A percentile compares a stretch with the other conserved stretches of the same genome.
Evolutionary conservation across 2,797 vertebrate species (phyloP).

Genomic region (Psittacula echo): DNA sequence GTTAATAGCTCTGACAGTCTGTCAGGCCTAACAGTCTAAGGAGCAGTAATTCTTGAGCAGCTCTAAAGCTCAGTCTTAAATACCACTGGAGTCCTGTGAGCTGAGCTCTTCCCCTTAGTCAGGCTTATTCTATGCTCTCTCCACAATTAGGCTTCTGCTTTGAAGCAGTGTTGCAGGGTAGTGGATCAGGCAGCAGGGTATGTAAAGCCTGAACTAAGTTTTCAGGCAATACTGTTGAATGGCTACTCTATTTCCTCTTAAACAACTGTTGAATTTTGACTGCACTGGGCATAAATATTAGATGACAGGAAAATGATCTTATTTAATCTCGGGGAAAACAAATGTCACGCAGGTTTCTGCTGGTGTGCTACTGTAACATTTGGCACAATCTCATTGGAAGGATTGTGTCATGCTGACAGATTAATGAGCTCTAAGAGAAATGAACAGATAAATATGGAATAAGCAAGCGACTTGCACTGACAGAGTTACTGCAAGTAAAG

Average conservation of each 20-base stretch:
- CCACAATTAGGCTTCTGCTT: not conserved
- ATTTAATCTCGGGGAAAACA: slow-evolving; percentile 54
- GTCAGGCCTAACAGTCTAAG: slow-evolving; percentile 78
- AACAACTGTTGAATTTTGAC: slow-evolving; percentile 21
- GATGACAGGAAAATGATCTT: slow-evolving; percentile 54
- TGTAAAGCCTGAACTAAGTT: slow-evolving; percentile 42
- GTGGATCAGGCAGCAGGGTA: slow-evolving; percentile 35
- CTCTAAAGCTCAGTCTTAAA: slow-evolving; percentile 70
- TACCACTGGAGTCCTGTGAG: slow-evolving; percentile 23
- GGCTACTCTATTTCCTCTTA: slow-evolving; percentile 20
- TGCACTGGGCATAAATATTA: not conserved
- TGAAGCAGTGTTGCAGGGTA: not conserved
- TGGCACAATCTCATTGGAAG: slow-evolving; percentile 47
- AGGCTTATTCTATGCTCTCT: not conserved
- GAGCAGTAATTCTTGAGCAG: slow-evolving; percentile 76
- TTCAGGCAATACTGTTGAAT: slow-evolving; percentile 5
- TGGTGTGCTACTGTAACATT: slow-evolving; percentile 31
- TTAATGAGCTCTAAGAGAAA: slow-evolving; percentile 41
- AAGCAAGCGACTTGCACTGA: slow-evolving; percentile 50
- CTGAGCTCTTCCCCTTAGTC: not conserved
- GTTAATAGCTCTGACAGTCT: slow-evolving; percentile 78
- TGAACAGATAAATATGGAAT: slow-evolving; percentile 5
- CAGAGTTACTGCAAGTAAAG: slow-evolving; percentile 43
- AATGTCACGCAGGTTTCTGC: slow-evolving; percentile 25
- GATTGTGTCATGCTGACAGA: slow-evolving; percentile 31